These are phyloP conservation scores for Cacatua alba DNA, from an alignment of 2,113 vertebrate genomes.

Conservation along the genomic window DNA sequence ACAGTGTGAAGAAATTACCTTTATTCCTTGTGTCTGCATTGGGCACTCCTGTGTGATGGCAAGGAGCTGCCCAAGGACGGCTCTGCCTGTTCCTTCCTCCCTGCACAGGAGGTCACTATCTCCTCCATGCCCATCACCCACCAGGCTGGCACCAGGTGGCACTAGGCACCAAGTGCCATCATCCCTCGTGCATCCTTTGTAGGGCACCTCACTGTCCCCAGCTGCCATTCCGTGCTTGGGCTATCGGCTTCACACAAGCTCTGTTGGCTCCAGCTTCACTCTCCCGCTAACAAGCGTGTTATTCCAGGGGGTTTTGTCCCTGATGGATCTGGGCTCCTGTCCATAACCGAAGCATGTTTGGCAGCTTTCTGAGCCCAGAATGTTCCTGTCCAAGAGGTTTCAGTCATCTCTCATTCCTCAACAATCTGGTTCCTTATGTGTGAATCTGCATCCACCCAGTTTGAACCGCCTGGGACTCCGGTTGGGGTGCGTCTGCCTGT, in stretches of 20 bases:
- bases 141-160: background rate
- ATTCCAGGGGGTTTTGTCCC: constrained; percentile 35
- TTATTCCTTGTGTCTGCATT: background rate
- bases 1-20: background rate
- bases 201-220: background rate
- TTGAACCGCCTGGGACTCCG: background rate
- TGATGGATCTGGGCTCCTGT: constrained; percentile 52
- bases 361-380: constrained; percentile 58
- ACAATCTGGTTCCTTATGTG: constrained; percentile 53
- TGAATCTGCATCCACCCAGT: constrained; percentile 56
- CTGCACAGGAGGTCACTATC: background rate
- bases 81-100: background rate
- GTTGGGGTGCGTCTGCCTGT: background rate
- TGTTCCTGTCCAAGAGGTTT: constrained; percentile 63
- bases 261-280: background rate
- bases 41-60: background rate
- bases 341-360: constrained; percentile 60
- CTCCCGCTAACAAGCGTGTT: background rate
- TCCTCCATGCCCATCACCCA: accelerated
- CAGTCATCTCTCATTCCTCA: constrained; percentile 64
- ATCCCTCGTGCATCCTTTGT: background rate
- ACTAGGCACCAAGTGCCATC: background rate
- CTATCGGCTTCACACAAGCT: background rate
- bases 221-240: background rate
- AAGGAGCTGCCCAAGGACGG: background rate